Conservation (phyloP, 1,140 invertebrate genomes). For the Sycophaga agraensis region DNA sequence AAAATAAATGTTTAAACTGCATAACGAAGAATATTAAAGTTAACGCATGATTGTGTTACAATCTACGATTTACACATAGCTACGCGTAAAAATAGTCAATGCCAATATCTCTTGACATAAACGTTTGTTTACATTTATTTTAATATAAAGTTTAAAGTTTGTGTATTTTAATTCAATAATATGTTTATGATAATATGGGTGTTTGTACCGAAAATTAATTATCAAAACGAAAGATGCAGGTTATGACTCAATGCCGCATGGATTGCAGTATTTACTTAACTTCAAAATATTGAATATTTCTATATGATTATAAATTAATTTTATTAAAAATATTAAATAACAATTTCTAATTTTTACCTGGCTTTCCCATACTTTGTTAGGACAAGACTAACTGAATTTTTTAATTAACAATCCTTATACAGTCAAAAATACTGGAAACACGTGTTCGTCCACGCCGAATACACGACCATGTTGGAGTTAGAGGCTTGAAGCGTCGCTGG, state of each 20-base stretch:
- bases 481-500: not conserved
- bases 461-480: slow-evolving; percentile 1
- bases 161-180: too few relatives aligned
- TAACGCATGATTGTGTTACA: too few relatives aligned
- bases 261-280: not conserved
- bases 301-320: not conserved
- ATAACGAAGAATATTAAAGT: too few relatives aligned
- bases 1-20: too few relatives aligned
- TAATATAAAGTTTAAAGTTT: not conserved
- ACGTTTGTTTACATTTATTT: not conserved
- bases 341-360: slow-evolving; percentile 27
- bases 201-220: too few relatives aligned
- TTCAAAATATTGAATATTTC: not conserved
- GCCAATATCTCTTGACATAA: too few relatives aligned
- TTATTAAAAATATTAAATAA: not conserved
- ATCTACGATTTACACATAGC: too few relatives aligned
- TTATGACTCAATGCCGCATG: not conserved
- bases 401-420: not conserved
- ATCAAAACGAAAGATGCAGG: not conserved
- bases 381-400: not conserved
- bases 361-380: slow-evolving; percentile 27
- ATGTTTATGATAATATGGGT: too few relatives aligned
- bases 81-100: too few relatives aligned
- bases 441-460: not conserved
- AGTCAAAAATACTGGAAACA: not conserved